A percentile compares a stretch with the other conserved stretches of the same genome.
Conservation (phyloP, 2,113 vertebrate genomes). For the Rhagologus leucostigma region DNA sequence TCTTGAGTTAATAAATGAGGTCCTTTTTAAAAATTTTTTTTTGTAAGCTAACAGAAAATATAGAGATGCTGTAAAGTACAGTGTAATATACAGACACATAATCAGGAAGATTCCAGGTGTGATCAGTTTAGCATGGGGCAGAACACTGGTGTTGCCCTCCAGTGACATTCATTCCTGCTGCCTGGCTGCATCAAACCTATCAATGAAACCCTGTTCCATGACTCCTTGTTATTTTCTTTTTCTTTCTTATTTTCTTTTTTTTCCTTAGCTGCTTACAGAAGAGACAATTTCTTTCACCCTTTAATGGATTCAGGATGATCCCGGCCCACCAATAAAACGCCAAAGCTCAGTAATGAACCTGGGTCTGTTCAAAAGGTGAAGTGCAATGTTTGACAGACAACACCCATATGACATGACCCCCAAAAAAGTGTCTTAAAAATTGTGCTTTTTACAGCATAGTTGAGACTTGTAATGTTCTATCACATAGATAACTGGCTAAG, state of each 20-base stretch:
- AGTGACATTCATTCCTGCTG: not conserved
- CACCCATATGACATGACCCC: not conserved
- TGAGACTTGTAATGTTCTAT: not conserved
- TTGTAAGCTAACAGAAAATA: not conserved
- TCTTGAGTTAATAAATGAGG: not conserved
- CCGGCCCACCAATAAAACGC: not conserved
- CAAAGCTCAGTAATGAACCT: not conserved
- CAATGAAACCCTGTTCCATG: not conserved
- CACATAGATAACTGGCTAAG: not conserved
- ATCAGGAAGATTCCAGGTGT: not conserved
- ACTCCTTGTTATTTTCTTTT: accelerated
- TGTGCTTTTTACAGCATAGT: not conserved
- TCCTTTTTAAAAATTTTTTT: not conserved
- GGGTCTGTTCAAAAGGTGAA: not conserved
- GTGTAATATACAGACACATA: not conserved
- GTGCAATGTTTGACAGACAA: not conserved
- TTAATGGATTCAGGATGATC: not conserved
- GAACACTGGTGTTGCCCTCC: not conserved
- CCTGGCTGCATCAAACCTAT: not conserved
- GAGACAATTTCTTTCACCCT: not conserved
- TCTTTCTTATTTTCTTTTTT: too few relatives aligned
- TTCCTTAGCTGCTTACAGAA: not conserved
- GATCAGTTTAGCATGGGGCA: not conserved
- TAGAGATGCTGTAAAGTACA: not conserved
- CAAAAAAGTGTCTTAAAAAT: not conserved